These are phyloP conservation scores for Epinotia demarniana DNA, from an alignment of 2,888 invertebrate genomes.

Conservation along the genomic window DNA sequence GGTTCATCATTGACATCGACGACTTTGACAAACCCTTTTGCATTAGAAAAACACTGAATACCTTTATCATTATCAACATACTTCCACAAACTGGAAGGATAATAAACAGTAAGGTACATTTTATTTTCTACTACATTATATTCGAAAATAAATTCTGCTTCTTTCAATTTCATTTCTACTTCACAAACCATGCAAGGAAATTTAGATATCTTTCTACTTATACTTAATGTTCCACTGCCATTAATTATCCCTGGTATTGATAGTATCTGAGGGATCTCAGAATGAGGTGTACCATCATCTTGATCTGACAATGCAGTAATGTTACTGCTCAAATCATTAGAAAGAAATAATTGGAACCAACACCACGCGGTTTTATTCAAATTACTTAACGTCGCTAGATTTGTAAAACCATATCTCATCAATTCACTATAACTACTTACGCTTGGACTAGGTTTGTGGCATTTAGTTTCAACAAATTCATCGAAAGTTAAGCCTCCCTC, in stretches of 20 bases:
- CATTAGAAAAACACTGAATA: conserved; percentile 86
- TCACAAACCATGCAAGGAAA: conserved; percentile 76
- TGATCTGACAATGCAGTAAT: not conserved
- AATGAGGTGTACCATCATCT: not conserved
- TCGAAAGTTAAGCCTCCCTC: conserved; percentile 59
- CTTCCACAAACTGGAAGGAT: conserved; percentile 82
- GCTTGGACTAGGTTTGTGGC: conserved; percentile 58
- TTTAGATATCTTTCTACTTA: conserved; percentile 54
- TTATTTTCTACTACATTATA: conserved; percentile 62
- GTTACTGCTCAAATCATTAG: conserved; percentile 1
- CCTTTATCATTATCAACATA: conserved; percentile 74
- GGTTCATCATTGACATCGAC: conserved; percentile 73
- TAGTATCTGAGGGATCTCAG: conserved; percentile 16
- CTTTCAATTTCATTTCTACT: conserved; percentile 59
- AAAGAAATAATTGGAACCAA: conserved; percentile 61
- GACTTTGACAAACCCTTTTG: conserved; percentile 78
- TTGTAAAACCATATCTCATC: conserved; percentile 67
- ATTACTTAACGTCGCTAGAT: conserved; percentile 61
- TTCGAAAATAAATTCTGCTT: conserved; percentile 70
- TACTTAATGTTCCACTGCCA: conserved; percentile 61
- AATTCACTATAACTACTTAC: conserved; percentile 53
- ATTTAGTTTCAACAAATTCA: conserved; percentile 61
- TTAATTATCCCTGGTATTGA: conserved; percentile 64
- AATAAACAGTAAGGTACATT: conserved; percentile 82
- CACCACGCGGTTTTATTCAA: conserved; percentile 65